Evolutionary conservation across 1,140 invertebrate genomes (phyloP), one percentile per base, ranked within the genome.

Genomic region (Ceratosolen fusciceps): DNA sequence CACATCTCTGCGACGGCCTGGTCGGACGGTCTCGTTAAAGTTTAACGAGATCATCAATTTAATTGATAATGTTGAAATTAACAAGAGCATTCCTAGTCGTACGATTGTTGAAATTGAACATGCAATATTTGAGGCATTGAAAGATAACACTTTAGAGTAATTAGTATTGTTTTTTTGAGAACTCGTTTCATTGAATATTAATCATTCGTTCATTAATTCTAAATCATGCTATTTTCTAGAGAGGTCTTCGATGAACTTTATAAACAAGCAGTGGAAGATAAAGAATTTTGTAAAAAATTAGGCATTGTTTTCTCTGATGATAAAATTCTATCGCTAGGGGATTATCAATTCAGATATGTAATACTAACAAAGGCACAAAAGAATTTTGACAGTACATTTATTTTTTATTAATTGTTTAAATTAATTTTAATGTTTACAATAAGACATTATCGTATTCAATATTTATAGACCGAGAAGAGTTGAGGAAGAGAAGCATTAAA

Each of bases 241-340:
- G 72, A 80, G 31, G 65, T 76, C 34, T 79, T 79, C 68, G 58
- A 82, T 19, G 65, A 78, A 26, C 75, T 84, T n/a, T 73, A 83
- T 37, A 76, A 81, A 24, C 73, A 83, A 67, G 83, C 81, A 47
- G 21, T 73, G 73, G 54, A 81, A 77, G 81, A 84, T 75, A 80
- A 71, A 70, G 9, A 80, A 49, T 84, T 84, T 82, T 76, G 81
- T 26, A 74, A 67, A 3, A 82, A 83, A 75, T 75, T 82, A 54
- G 81, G 76, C 8, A 72, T 70, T 52, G 58, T 72, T n/a, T 80
- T 37, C 54, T 67, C 79, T 60, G 39, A 84, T 78, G 14, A 39
- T 26, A 65, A 79, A 24, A 24, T 83, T 19, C 58, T 70, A 54
- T 79, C 79, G 10, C 43, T 82, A 10, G 47, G 79, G 67, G 58